These are phyloP conservation scores for Drosophila lutescens DNA, from an alignment of 2,888 invertebrate species.

Conservation along the genomic window DNA sequence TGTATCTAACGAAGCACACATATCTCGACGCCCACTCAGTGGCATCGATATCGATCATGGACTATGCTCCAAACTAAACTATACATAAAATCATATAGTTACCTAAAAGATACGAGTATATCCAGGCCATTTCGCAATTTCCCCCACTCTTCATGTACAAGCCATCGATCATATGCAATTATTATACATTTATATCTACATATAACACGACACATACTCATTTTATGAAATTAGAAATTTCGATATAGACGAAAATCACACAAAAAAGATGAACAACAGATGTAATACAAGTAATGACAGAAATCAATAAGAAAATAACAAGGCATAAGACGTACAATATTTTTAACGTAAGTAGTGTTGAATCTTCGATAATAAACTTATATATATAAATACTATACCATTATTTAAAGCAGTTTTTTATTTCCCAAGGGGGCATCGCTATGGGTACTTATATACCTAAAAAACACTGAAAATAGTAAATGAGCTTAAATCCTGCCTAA, in stretches of 20 bases:
- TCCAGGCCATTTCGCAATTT: slow-evolving; percentile 54
- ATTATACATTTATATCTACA: slow-evolving; percentile 63
- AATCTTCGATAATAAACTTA: slow-evolving; percentile 79
- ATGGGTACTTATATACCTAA: no score
- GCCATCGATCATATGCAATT: slow-evolving; percentile 72
- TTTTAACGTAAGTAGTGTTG: slow-evolving; percentile 77
- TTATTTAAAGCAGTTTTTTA: background rate
- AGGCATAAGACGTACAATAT: slow-evolving; percentile 74
- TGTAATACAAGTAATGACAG: slow-evolving; percentile 28
- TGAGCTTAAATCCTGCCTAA: background rate
- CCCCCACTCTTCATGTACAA: slow-evolving; percentile 64
- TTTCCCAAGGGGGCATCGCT: background rate
- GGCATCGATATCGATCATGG: slow-evolving; percentile 41
- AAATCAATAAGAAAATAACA: slow-evolving; percentile 48
- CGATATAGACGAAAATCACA: slow-evolving; percentile 43
- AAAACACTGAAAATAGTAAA: no score
- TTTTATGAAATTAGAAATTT: slow-evolving; percentile 75
- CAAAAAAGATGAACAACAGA: slow-evolving; percentile 17
- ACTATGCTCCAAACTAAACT: slow-evolving; percentile 42
- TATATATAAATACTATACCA: slow-evolving; percentile 56
- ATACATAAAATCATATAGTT: slow-evolving; percentile 29
- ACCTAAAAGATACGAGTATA: slow-evolving; percentile 35
- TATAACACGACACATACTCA: slow-evolving; percentile 55
- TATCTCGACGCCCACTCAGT: slow-evolving; percentile 64
- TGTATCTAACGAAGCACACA: slow-evolving; percentile 78